Evolutionary conservation across 2,888 invertebrate species (phyloP).

Genomic region (Venusia cambrica): DNA sequence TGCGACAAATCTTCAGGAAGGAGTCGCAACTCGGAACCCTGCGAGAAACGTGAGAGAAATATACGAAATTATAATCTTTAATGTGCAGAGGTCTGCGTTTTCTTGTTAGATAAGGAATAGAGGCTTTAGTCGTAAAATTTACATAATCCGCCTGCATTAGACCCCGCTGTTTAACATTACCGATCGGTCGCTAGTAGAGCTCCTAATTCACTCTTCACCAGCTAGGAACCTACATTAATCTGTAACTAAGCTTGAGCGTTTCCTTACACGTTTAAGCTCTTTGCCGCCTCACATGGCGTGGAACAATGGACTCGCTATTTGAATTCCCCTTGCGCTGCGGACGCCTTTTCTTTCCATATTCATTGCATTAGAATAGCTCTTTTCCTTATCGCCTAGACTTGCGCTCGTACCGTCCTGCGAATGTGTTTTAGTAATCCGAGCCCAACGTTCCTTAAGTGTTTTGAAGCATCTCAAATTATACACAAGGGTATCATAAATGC

Average conservation of each 20-base stretch:
- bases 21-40: too few species aligned
- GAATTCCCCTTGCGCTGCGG: slow-evolving; percentile 48
- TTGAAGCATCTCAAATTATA: slow-evolving; percentile 27
- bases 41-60: too few species aligned
- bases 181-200: slow-evolving; percentile 21
- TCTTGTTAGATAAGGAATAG: too few species aligned
- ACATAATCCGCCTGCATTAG: slow-evolving; percentile 22
- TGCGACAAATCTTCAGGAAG: too few species aligned
- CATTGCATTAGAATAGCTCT: slow-evolving; percentile 40
- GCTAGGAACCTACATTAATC: slow-evolving; percentile 46
- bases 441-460: slow-evolving; percentile 22
- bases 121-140: background rate
- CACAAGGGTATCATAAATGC: slow-evolving; percentile 25
- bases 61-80: too few species aligned
- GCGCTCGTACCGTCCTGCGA: slow-evolving; percentile 20
- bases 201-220: slow-evolving; percentile 29
- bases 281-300: slow-evolving; percentile 42
- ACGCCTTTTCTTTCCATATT: slow-evolving; percentile 53
- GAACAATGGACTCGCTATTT: slow-evolving; percentile 63
- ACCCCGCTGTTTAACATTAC: slow-evolving; percentile 27
- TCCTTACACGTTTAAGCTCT: slow-evolving; percentile 58
- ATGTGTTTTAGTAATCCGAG: slow-evolving; percentile 23
- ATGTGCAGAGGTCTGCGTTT: background rate
- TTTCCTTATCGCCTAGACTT: slow-evolving; percentile 27
- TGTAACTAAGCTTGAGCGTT: slow-evolving; percentile 44